Percentiles rank a stretch among this genome's conserved stretches.
phyloP scores from a whole-genome alignment of 1,140 invertebrate genomes.

The Caligus rogercresseyi region DNA sequence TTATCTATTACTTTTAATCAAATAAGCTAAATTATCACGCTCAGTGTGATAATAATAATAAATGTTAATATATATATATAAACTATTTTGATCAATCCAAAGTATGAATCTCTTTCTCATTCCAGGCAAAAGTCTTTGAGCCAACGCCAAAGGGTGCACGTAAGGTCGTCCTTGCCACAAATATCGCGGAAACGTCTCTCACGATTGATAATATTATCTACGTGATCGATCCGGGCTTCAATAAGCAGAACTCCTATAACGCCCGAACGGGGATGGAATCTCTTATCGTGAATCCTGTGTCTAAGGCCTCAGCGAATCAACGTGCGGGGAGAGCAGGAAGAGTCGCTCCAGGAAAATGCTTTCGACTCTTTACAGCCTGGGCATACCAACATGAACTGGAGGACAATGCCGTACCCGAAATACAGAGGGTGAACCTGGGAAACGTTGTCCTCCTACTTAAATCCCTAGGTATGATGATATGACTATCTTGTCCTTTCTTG shows the following conservation, averaged over 20 bases:
- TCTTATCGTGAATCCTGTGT: slow-evolving; percentile 90
- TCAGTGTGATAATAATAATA: no score
- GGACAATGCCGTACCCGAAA: slow-evolving; percentile 93
- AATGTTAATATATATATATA: no score
- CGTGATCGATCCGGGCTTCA: slow-evolving; percentile 97
- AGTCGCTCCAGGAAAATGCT: slow-evolving; percentile 91
- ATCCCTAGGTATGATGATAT: slow-evolving; percentile 43
- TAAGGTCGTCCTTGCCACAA: slow-evolving; percentile 91
- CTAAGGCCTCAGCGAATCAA: slow-evolving; percentile 90
- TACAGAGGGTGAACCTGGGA: slow-evolving; percentile 90
- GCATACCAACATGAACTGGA: slow-evolving; percentile 94
- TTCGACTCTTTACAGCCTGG: slow-evolving; percentile 89
- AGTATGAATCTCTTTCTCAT: background rate
- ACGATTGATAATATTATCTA: slow-evolving; percentile 99
- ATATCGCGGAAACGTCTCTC: slow-evolving; percentile 96
- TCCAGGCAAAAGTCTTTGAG: slow-evolving; percentile 37
- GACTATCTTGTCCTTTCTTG: no score
- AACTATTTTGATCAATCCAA: no score
- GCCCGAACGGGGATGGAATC: slow-evolving; percentile 95
- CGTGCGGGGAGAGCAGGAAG: slow-evolving; percentile 75
- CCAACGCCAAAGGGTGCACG: slow-evolving; percentile 39
- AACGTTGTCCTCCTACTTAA: slow-evolving; percentile 94
- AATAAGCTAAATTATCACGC: no score
- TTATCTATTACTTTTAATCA: no score
- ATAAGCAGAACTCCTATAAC: slow-evolving; percentile 98